Conservation (phyloP, 2,797 vertebrate species). For the Pempheris klunzingeri region DNA sequence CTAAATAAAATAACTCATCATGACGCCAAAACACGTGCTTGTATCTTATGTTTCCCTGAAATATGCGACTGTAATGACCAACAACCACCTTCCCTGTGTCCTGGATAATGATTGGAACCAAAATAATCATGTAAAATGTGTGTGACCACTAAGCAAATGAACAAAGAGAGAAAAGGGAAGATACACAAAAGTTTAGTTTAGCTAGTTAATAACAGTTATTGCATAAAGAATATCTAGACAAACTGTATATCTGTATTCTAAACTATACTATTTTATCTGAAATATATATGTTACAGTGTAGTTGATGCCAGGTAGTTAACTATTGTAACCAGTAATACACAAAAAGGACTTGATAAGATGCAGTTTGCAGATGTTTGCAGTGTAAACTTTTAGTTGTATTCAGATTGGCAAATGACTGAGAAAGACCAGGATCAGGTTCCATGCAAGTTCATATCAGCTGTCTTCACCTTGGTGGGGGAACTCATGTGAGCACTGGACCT, state of each 20-base stretch:
- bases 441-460: neutral
- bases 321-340: neutral
- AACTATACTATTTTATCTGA: too few species aligned
- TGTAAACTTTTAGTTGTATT: too few species aligned
- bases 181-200: neutral
- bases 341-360: neutral
- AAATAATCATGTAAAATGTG: neutral
- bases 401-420: neutral
- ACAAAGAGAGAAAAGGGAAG: neutral
- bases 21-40: neutral
- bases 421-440: neutral
- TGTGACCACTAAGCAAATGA: too few species aligned
- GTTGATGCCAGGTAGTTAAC: too few species aligned
- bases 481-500: constrained; percentile 3
- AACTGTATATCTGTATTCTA: too few species aligned
- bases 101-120: neutral
- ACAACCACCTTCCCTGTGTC: neutral
- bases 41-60: neutral
- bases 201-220: too few species aligned
- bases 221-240: too few species aligned
- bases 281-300: too few species aligned
- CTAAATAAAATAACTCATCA: neutral
- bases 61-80: neutral
- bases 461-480: neutral
- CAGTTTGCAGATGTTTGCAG: neutral